Evolutionary conservation across 2,888 invertebrate species (phyloP).

Genomic region (Diplazon laetatorius): DNA sequence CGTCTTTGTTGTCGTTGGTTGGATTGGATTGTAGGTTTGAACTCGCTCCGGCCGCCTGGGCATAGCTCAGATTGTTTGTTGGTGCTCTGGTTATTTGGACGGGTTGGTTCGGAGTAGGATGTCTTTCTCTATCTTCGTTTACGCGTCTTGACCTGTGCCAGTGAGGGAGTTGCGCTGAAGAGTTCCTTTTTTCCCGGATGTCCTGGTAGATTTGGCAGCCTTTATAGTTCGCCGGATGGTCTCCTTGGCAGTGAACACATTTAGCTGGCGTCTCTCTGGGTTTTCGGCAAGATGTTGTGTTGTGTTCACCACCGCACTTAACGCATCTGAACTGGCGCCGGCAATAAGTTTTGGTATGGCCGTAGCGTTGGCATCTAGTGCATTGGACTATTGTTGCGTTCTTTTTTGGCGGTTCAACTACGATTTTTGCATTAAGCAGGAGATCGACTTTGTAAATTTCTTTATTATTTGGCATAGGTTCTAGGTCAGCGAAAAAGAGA

Average conservation of each 20-base stretch:
- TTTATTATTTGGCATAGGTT: too few relatives aligned
- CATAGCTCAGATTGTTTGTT: too few relatives aligned
- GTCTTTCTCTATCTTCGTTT: not conserved
- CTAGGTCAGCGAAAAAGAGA: too few relatives aligned
- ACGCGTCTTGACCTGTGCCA: not conserved
- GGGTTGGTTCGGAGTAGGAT: not conserved
- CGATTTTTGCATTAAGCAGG: too few relatives aligned
- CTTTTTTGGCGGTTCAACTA: too few relatives aligned
- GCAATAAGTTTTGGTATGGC: too few relatives aligned
- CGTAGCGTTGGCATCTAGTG: too few relatives aligned
- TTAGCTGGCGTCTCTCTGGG: slow-evolving; percentile 13
- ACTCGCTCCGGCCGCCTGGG: not conserved
- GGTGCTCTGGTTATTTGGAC: too few relatives aligned
- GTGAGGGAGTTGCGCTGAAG: not conserved
- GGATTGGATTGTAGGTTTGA: too few relatives aligned
- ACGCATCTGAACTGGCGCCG: too few relatives aligned
- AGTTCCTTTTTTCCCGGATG: slow-evolving; percentile 7
- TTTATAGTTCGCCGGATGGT: slow-evolving; percentile 33
- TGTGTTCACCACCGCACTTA: slow-evolving; percentile 17
- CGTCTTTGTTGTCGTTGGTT: slow-evolving; percentile 26
- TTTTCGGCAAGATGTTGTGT: slow-evolving; percentile 3
- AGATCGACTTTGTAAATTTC: too few relatives aligned
- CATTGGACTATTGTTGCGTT: too few relatives aligned
- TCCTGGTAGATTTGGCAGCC: not conserved
- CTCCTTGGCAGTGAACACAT: not conserved